Evolutionary conservation across 2,888 invertebrate genomes (phyloP), one percentile per base, ranked within the genome.

Genomic region (Nymphalis polychloros): DNA sequence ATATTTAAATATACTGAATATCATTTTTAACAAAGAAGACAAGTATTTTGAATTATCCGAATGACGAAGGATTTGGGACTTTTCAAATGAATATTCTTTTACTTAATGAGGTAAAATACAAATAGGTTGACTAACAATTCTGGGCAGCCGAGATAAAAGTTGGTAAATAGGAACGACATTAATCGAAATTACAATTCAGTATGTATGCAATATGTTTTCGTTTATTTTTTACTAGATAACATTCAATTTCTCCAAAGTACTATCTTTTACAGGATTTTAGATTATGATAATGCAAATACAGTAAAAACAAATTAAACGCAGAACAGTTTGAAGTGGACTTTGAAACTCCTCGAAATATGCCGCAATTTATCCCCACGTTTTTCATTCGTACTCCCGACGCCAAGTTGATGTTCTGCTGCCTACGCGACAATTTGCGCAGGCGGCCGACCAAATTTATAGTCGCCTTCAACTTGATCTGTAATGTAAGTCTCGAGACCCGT

Each of bases 401-500:
- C 4, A 5, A 46, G 19, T 61, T 35, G 52, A 64, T 64, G 49
- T 63, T 48, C n/a, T 31, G 31, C 63, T 23, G 67, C 80, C 82
- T 77, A 82, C 81, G 77, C 79, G 79, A 77, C 62, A 76, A 78
- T 76, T 81, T 76, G 77, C 77, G 74, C 57, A 57, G 57, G 57
- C 48, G 77, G 72, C 72, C 75, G 72, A 67, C 64, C 66, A 76
- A 66, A 84, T 85, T 85, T 84, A 87, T 84, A 70, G 78, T 77
- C 77, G 76, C 79, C 81, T 82, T 82, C 81, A 80, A 84, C 82
- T 81, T 82, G 83, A 82, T 83, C 81, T 78, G 80, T 74, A 61
- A 66, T 66, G 66, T 48, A 35, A 63, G 70, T 73, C 74, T 65
- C 72, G 74, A 70, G 74, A 41, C 68, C 72, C 67, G 48, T 65